Evolutionary conservation across 1,140 invertebrate species (phyloP).

Genomic region (Drosophila sulfurigaster): DNA sequence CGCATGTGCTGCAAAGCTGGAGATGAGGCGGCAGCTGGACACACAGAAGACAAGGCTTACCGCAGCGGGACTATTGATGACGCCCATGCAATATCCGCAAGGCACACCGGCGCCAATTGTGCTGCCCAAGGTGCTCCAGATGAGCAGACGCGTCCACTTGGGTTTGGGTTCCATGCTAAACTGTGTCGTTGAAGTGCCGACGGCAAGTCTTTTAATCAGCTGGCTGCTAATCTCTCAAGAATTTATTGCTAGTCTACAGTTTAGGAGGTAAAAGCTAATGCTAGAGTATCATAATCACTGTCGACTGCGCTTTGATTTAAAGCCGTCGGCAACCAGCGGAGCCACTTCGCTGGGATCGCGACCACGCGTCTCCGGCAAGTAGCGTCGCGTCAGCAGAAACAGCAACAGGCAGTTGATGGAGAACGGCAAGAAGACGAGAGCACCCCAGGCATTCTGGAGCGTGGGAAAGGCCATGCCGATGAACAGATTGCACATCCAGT

Average conservation of each 20-base stretch:
- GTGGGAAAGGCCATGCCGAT: slow-evolving; percentile 92
- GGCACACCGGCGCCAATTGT: slow-evolving; percentile 93
- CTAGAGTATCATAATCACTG: not conserved
- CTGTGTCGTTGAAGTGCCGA: not conserved
- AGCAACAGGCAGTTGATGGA: slow-evolving; percentile 86
- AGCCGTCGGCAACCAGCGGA: slow-evolving; percentile 85
- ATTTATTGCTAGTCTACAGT: slow-evolving; percentile 15
- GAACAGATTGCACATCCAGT: slow-evolving; percentile 95
- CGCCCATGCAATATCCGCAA: slow-evolving; percentile 95
- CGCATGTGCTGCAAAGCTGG: slow-evolving; percentile 88
- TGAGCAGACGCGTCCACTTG: slow-evolving; percentile 55
- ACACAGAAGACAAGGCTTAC: slow-evolving; percentile 12
- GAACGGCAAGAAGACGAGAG: slow-evolving; percentile 90
- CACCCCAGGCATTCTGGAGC: slow-evolving; percentile 87
- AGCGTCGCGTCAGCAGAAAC: slow-evolving; percentile 87
- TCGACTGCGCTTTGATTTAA: slow-evolving; percentile 73
- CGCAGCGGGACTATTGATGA: slow-evolving; percentile 89
- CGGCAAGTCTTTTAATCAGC: not conserved
- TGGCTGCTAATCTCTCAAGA: not conserved
- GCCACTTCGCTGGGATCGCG: slow-evolving; percentile 87
- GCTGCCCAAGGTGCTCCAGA: slow-evolving; percentile 84
- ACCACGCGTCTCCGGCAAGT: slow-evolving; percentile 90
- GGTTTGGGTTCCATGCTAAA: not conserved
- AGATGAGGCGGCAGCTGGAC: not conserved
- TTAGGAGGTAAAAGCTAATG: not conserved